Evolutionary conservation across 2,888 invertebrate species (phyloP).

Genomic region (Piscicola geometra): DNA sequence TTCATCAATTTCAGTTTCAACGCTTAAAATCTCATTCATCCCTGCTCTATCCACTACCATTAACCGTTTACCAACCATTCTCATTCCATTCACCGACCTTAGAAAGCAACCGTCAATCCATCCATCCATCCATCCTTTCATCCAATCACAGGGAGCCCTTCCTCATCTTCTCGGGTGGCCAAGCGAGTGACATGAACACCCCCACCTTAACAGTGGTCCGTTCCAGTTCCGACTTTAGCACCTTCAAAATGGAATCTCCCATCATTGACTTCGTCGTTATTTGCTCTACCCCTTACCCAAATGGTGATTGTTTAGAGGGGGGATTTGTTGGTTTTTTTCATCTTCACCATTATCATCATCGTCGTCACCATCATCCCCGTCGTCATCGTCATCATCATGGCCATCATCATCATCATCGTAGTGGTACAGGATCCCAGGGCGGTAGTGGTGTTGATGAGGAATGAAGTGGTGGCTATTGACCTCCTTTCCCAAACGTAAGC

Average conservation of each 20-base stretch:
- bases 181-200: slow-evolving; percentile 64
- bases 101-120: no score
- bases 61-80: no score
- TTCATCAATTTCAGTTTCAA: neutral
- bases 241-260: slow-evolving; percentile 98
- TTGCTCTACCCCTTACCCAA: slow-evolving; percentile 84
- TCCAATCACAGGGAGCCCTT: slow-evolving; percentile 66
- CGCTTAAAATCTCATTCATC: neutral
- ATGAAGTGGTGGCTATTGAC: slow-evolving; percentile 21
- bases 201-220: slow-evolving; percentile 83
- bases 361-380: neutral
- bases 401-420: neutral
- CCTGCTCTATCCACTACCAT: no score
- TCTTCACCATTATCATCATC: neutral
- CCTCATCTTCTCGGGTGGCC: slow-evolving; percentile 93
- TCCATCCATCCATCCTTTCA: neutral
- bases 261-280: slow-evolving; percentile 93
- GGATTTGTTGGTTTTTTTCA: neutral
- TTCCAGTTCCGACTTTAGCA: slow-evolving; percentile 89
- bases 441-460: slow-evolving; percentile 17
- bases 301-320: slow-evolving; percentile 37
- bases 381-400: neutral
- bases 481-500: neutral
- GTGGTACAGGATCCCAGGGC: slow-evolving; percentile 26
- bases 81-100: neutral